phyloP scores from a whole-genome alignment of 2,888 invertebrate species.

The Drosophila cognata region DNA sequence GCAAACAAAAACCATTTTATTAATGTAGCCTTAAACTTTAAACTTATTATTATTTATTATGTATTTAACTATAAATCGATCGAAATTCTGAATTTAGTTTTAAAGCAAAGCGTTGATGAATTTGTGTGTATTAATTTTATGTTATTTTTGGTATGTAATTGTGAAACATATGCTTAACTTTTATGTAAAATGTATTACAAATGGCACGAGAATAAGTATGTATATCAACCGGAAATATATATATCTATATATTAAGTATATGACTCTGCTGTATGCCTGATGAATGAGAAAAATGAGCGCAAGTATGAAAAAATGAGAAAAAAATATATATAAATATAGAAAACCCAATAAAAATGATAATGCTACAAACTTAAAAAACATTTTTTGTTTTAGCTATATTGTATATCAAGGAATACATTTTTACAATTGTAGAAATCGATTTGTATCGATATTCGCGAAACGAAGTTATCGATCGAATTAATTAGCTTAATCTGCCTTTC shows the following conservation, averaged over 20 bases:
- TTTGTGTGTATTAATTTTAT: slow-evolving; percentile 29
- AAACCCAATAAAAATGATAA: slow-evolving; percentile 69
- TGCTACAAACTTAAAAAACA: slow-evolving; percentile 49
- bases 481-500: neutral
- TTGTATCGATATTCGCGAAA: neutral
- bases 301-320: slow-evolving; percentile 58
- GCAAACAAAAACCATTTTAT: slow-evolving; percentile 51
- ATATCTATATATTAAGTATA: slow-evolving; percentile 27
- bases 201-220: slow-evolving; percentile 40
- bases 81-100: slow-evolving; percentile 43
- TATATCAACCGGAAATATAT: slow-evolving; percentile 4
- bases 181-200: slow-evolving; percentile 65
- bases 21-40: slow-evolving; percentile 47
- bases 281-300: slow-evolving; percentile 36
- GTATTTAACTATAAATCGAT: slow-evolving; percentile 41
- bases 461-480: neutral
- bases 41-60: slow-evolving; percentile 62
- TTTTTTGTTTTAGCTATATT: neutral
- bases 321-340: slow-evolving; percentile 50
- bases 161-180: slow-evolving; percentile 50
- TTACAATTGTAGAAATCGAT: neutral
- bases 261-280: slow-evolving; percentile 58
- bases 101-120: neutral
- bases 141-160: slow-evolving; percentile 38
- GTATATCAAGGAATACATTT: neutral